Evolutionary conservation across 2,113 vertebrate species (phyloP).

Genomic region (Gobiocypris rarus): DNA sequence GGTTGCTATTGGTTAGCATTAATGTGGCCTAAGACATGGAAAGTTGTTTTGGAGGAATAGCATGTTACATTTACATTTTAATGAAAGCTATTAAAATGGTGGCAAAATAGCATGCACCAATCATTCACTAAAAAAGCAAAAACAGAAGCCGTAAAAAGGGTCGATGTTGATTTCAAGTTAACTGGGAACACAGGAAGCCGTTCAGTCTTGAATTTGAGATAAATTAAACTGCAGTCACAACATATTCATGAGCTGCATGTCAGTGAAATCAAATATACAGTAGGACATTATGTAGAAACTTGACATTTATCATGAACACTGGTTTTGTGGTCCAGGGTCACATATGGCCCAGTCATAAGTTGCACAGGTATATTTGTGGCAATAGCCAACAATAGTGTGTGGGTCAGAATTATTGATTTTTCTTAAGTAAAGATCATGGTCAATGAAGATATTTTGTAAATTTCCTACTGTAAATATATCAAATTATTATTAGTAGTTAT

Average conservation of each 20-base stretch:
- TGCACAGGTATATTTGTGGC: too few relatives aligned
- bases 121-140: not conserved
- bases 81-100: not conserved
- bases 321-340: too few relatives aligned
- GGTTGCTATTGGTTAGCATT: not conserved
- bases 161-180: not conserved
- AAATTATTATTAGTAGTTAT: too few relatives aligned
- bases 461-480: too few relatives aligned
- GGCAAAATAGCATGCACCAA: not conserved
- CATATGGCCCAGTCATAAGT: not conserved
- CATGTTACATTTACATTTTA: not conserved
- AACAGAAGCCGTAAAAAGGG: too few relatives aligned
- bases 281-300: not conserved
- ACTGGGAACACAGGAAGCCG: not conserved
- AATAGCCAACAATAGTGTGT: too few relatives aligned
- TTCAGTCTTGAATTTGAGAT: not conserved
- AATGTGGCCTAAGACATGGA: not conserved
- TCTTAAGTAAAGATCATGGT: too few relatives aligned
- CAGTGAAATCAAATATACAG: not conserved
- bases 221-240: not conserved
- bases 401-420: too few relatives aligned
- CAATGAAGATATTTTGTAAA: too few relatives aligned
- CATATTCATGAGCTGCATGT: not conserved
- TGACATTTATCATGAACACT: not conserved
- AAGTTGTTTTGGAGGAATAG: not conserved